Evolutionary conservation across 2,888 invertebrate genomes (phyloP).

Genomic region (Eupithecia subumbrata): DNA sequence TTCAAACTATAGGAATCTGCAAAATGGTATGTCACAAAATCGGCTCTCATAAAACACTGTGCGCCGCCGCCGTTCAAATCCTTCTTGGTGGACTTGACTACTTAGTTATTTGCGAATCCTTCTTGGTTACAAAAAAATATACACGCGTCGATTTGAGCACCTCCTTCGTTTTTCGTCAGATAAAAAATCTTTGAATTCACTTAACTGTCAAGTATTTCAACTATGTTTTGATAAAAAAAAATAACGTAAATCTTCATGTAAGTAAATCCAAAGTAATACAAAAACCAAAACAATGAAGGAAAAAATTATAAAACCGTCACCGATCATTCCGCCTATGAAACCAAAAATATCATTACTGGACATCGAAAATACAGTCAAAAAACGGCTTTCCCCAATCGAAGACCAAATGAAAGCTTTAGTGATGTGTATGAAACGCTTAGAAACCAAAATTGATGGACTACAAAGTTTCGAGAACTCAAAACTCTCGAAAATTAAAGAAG

Average conservation of each 20-base stretch:
- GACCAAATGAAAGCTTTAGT: background rate
- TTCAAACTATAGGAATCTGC: too few species aligned
- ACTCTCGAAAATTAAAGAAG: background rate
- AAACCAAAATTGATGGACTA: background rate
- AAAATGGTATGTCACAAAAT: too few species aligned
- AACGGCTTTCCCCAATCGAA: background rate
- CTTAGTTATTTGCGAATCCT: background rate
- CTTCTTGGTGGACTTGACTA: too few species aligned
- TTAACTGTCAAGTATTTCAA: background rate
- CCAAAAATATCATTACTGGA: background rate
- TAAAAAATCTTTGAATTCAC: background rate
- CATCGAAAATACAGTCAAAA: background rate
- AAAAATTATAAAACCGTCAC: background rate
- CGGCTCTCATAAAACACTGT: too few species aligned
- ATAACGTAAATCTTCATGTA: background rate
- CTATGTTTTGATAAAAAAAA: background rate
- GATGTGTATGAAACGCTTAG: background rate
- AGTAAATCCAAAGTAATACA: background rate
- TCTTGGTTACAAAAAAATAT: background rate
- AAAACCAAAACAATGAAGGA: background rate
- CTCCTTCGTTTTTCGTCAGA: too few species aligned
- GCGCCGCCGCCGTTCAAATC: too few species aligned
- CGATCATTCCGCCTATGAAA: background rate
- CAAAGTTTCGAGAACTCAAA: background rate
- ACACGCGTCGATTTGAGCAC: too few species aligned